Evolutionary conservation across 2,797 vertebrate genomes (phyloP).

Genomic region (Falco rusticolus): DNA sequence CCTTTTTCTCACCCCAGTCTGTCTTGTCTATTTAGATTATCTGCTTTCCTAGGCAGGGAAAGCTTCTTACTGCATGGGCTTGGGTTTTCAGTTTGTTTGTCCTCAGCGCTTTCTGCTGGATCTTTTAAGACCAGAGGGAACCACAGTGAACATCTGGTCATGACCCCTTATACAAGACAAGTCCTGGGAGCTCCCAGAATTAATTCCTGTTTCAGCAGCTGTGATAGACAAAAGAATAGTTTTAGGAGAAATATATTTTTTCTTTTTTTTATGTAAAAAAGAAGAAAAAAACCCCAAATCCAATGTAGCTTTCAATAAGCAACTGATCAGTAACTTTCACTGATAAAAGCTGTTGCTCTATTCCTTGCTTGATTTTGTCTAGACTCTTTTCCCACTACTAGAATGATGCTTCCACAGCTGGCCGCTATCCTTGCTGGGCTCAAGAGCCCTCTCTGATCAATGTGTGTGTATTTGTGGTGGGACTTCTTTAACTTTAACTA

Average conservation of each 20-base stretch:
- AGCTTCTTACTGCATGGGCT: constrained; percentile 51
- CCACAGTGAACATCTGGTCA: constrained; percentile 44
- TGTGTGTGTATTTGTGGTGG: background rate
- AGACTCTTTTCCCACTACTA: background rate
- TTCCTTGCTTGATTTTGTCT: background rate
- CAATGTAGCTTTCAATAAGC: background rate
- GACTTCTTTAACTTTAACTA: background rate
- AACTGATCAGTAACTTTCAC: background rate
- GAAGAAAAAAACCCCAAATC: background rate
- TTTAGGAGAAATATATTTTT: background rate
- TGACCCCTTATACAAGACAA: background rate
- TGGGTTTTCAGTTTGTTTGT: constrained; percentile 51
- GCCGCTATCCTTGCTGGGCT: background rate
- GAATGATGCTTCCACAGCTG: background rate
- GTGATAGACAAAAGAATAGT: background rate
- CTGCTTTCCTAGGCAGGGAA: constrained; percentile 62
- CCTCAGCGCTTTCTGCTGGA: constrained; percentile 15
- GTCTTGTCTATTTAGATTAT: constrained; percentile 71
- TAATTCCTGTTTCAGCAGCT: background rate
- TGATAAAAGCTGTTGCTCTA: background rate
- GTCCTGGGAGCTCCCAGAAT: background rate
- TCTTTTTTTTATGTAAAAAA: background rate
- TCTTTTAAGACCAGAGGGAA: constrained; percentile 34
- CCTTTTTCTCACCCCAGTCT: constrained; percentile 67
- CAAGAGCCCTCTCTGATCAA: background rate